Evolutionary conservation across 2,888 invertebrate genomes (phyloP).

Genomic region (Omphaloscelis lunosa): DNA sequence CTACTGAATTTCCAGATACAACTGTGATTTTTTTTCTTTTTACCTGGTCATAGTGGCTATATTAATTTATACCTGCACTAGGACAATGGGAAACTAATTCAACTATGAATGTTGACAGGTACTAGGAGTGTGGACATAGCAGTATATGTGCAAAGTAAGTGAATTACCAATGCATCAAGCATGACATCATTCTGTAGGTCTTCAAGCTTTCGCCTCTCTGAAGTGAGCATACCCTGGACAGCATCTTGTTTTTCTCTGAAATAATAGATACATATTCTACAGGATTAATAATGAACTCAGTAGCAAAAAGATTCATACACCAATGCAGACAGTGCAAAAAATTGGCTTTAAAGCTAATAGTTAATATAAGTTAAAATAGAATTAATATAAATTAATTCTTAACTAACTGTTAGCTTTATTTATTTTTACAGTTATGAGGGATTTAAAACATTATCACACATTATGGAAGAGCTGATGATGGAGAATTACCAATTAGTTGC

Average conservation of each 20-base stretch:
- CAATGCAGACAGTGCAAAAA: background rate
- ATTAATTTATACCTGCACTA: too few relatives aligned
- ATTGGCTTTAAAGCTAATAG: background rate
- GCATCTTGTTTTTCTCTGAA: conserved; percentile 85
- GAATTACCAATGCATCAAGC: conserved; percentile 85
- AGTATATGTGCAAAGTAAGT: background rate
- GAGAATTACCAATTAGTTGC: background rate
- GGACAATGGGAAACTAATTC: too few relatives aligned
- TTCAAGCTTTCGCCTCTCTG: conserved; percentile 83
- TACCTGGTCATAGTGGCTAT: too few relatives aligned
- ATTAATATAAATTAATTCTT: too few relatives aligned
- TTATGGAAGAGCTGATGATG: background rate
- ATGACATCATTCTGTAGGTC: conserved; percentile 86
- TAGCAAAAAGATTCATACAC: background rate
- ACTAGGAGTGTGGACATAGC: too few relatives aligned
- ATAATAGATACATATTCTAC: conserved; percentile 30
- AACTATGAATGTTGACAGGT: too few relatives aligned
- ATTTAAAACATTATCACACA: too few relatives aligned
- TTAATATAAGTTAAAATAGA: background rate
- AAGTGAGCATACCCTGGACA: conserved; percentile 81
- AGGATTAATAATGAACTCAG: background rate
- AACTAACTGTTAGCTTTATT: too few relatives aligned
- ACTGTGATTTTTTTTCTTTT: too few relatives aligned
- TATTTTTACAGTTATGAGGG: background rate
- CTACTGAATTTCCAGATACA: too few relatives aligned